These are phyloP conservation scores for Nannoperca obscura DNA, from an alignment of 2,797 vertebrate species.

Conservation along the genomic window DNA sequence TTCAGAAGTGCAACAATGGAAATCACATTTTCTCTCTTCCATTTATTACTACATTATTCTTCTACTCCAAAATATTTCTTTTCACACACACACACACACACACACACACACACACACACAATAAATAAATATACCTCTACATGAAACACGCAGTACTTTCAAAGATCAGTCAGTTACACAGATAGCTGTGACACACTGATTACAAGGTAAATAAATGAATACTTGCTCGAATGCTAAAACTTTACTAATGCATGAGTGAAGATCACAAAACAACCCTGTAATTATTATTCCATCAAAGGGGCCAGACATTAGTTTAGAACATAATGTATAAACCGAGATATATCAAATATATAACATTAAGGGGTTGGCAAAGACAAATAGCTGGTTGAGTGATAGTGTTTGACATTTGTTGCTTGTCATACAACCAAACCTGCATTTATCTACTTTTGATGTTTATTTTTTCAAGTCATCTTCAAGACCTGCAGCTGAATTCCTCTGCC, in stretches of 20 bases:
- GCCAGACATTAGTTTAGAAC: neutral
- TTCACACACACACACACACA: too few relatives aligned
- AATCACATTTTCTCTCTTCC: neutral
- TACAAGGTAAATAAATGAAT: slow-evolving; percentile 27
- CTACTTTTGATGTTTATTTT: slow-evolving; percentile 27
- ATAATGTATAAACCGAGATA: neutral
- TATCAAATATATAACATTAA: slow-evolving; percentile 7
- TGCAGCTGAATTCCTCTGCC: neutral
- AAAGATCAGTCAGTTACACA: slow-evolving; percentile 28
- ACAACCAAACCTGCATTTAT: slow-evolving; percentile 20
- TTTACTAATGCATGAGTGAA: slow-evolving; percentile 13
- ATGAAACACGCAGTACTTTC: neutral
- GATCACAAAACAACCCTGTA: slow-evolving; percentile 7
- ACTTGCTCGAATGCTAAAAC: slow-evolving; percentile 29
- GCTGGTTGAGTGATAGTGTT: neutral
- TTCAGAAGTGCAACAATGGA: neutral
- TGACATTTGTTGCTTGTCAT: slow-evolving; percentile 2
- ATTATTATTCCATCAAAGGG: slow-evolving; percentile 28
- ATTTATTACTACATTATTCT: neutral
- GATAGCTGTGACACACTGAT: slow-evolving; percentile 13
- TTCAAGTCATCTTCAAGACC: neutral
- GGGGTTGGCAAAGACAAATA: slow-evolving; percentile 3
- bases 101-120: neutral
- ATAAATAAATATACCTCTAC: neutral
- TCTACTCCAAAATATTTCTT: too few relatives aligned